Base-by-base conservation (phyloP, 2,113 vertebrate species). In the Podarcis cretensis region DNA sequence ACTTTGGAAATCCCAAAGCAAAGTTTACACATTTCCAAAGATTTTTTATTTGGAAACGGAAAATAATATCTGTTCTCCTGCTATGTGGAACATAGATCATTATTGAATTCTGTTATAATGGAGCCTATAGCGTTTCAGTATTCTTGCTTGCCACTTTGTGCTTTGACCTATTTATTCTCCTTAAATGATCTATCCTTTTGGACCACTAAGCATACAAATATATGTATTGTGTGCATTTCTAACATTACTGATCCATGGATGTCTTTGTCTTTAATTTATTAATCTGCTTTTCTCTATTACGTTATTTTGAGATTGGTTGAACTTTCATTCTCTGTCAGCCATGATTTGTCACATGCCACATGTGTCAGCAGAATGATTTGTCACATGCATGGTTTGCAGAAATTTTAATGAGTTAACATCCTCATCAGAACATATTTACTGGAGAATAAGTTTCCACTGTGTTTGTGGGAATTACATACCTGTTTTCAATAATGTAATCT, bases 181-280 rank as follows among this genome's bases (percentile, higher is more conserved):
- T 71, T 63, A 43, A 32, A 2, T 68, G 20, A 73, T 25, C 27
- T 90, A 92, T 84, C 23, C 2, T 81, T 5, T 89, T 43, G 9
- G 10, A 8, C 9, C 6, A 0, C 37, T 73, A 37, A 82, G 77
- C 76, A 3, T 1, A 12, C 59, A 83, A 27, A 7, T 81, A 40
- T 59, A 13, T 75, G 37, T 8, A 77, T 80, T 48, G 3, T 75
- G 21, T 86, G 89, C 74, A 23, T 2, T 10, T 83, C 85, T 85
- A 20, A 93, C 63, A 90, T 54, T 0, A 2, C 16, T 7, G 8
- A 7, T 74, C 88, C 73, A n/a, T 81, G 79, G 8, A 27, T 90
- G 32, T 21, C 85, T 92, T 86, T 81, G 78, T 21, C 71, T 68
- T n/a, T 89, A 43, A 57, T n/a, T 87, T 88, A 81, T 94, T 96